Percentiles rank a stretch among this genome's conserved stretches.
These are phyloP conservation scores for Phasia obesa DNA, from an alignment of 2,888 invertebrate species.

Conservation along the genomic window DNA sequence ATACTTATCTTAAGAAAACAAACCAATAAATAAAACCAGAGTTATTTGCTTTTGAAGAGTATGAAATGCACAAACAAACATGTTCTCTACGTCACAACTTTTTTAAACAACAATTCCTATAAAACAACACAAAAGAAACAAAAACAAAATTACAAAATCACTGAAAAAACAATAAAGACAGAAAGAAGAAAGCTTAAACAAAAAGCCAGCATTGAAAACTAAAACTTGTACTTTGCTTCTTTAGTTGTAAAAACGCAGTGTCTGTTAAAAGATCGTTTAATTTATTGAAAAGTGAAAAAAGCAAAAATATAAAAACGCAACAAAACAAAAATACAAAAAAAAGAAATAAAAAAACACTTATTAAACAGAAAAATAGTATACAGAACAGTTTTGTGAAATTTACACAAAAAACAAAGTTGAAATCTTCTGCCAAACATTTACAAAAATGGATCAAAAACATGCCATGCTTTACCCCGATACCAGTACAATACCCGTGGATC, in stretches of 20 bases:
- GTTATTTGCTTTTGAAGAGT: conserved; percentile 9
- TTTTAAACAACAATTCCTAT: conserved; percentile 5
- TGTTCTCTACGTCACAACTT: conserved; percentile 29
- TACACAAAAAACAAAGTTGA: background rate
- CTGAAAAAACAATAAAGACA: background rate
- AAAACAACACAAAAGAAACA: background rate
- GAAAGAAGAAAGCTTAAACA: conserved; percentile 22
- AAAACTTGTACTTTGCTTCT: conserved; percentile 53
- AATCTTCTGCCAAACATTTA: background rate
- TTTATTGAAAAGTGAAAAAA: background rate
- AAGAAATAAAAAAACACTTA: conserved; percentile 45
- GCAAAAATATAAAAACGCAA: background rate
- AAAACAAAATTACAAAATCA: conserved; percentile 5
- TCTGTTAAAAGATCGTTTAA: conserved; percentile 44
- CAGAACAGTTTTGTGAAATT: conserved; percentile 14
- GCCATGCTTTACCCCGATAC: conserved; percentile 80
- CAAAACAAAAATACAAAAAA: no score
- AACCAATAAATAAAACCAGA: conserved; percentile 25
- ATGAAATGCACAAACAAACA: conserved; percentile 19
- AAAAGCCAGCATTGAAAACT: conserved; percentile 50
- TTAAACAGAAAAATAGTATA: conserved; percentile 1
- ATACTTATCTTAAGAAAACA: conserved; percentile 10
- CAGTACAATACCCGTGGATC: conserved; percentile 68
- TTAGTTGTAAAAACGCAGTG: conserved; percentile 56
- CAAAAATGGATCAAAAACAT: conserved; percentile 79